Evolutionary conservation across 2,888 invertebrate genomes (phyloP), one percentile per base, ranked within the genome.

Genomic region (Eupithecia centaureata): DNA sequence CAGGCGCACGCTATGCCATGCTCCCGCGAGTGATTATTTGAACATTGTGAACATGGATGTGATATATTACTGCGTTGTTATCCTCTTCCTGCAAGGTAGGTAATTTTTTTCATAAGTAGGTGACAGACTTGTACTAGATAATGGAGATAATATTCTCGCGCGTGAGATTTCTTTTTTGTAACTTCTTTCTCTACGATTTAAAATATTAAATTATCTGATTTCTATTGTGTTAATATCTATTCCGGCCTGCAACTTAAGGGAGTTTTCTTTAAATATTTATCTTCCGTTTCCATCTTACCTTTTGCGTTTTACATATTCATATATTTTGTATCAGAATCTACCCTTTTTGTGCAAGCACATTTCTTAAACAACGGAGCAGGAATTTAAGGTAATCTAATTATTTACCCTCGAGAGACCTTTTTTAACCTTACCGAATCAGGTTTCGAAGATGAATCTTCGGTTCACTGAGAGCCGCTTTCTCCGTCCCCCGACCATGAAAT

Each of bases 1-100:
- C 75, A 61, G 71, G 63, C 70, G 77, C 86, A 85, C 86, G 89
- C 85, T 82, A 90, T 89, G 89, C 80, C 72, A 78, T 78, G 77
- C 77, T 77, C 82, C 72, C 89, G 90, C 89, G 91, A 86, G 91
- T 90, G 91, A 82, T 70, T 68, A 58, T 74, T 72, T 79, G 79
- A 79, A 75, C 79, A 75, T 71, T 82, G 82, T 85, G 87, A 87
- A 74, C 77, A 91, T 91, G 91, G 90, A 89, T 90, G 84, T 88
- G 82, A 70, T 86, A 73, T 82, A 82, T 77, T 77, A 85, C 65
- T 82, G 80, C 83, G 77, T 82, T 71, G 73, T 84, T 69, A 62
- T 87, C 74, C 68, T 80, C 73, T 70, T 89, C 51, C 63, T 86
- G 33, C 85, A 85, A 88, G 90, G 90, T 90, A 33, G 35, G 60